Percentiles rank a stretch among this genome's conserved stretches.
phyloP scores from a whole-genome alignment of 92 coral and sea anemone species.

The Epizoanthus scotinus region DNA sequence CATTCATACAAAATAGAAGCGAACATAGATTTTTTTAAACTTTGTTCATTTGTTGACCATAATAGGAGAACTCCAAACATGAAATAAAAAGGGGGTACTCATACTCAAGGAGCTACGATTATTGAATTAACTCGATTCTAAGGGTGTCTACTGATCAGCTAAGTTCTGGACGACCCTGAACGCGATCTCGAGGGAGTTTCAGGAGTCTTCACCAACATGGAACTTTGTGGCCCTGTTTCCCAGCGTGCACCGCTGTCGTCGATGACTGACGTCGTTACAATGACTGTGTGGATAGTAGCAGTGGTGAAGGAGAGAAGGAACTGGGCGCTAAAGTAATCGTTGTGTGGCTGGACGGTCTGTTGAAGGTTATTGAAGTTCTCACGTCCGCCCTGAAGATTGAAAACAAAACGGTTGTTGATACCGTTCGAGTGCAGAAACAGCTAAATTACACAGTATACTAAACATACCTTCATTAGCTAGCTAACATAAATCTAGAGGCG shows the following conservation, averaged over 20 bases:
- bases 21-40: no score
- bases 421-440: no score
- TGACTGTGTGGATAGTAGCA: slow-evolving; percentile 76
- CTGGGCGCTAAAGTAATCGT: slow-evolving; percentile 98
- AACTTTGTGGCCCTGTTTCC: slow-evolving; percentile 93
- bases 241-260: slow-evolving; percentile 87
- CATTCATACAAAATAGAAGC: no score
- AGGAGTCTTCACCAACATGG: slow-evolving; percentile 74
- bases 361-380: slow-evolving; percentile 76
- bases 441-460: no score
- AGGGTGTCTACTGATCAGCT: neutral
- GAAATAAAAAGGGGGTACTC: no score
- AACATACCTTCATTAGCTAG: no score
- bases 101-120: no score
- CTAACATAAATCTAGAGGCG: no score
- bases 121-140: no score
- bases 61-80: no score
- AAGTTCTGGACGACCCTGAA: slow-evolving; percentile 53
- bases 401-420: no score
- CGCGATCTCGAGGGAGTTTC: slow-evolving; percentile 69
- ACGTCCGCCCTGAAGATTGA: slow-evolving; percentile 53
- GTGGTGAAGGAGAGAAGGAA: slow-evolving; percentile 85
- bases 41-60: no score
- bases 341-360: slow-evolving; percentile 91
- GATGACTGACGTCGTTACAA: slow-evolving; percentile 80